Conservation (phyloP, 2,888 invertebrate species). For the Crepidodera aurea region DNA sequence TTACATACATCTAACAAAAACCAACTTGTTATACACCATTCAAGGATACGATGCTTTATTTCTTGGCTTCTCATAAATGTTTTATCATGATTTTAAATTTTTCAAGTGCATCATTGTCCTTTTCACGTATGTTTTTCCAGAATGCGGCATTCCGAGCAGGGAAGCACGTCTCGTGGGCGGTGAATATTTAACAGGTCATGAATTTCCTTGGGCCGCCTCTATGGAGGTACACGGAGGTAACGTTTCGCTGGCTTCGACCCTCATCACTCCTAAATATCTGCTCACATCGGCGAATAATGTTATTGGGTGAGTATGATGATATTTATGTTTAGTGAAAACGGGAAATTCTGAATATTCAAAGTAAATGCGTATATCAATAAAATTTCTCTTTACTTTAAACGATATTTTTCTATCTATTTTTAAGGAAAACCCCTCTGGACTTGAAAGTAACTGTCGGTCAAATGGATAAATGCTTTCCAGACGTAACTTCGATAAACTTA, state of each 20-base stretch:
- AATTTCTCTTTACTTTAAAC: no score
- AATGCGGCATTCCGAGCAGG: constrained; percentile 63
- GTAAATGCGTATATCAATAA: no score
- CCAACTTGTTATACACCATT: neutral
- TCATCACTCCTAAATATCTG: constrained; percentile 68
- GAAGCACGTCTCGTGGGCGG: constrained; percentile 60
- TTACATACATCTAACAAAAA: neutral
- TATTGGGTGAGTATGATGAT: constrained; percentile 58
- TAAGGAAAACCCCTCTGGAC: constrained; percentile 59
- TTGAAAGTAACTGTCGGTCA: constrained; percentile 66
- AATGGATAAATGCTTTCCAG: constrained; percentile 64
- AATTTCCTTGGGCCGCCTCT: constrained; percentile 67
- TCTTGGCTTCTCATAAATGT: constrained; percentile 9
- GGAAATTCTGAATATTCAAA: no score
- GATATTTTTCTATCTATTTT: no score
- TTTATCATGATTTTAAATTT: constrained; percentile 27
- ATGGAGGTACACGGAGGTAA: constrained; percentile 57
- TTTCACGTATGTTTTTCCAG: constrained; percentile 48
- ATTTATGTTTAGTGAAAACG: constrained; percentile 14
- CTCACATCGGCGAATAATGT: constrained; percentile 66
- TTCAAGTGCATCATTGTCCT: constrained; percentile 25
- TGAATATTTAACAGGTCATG: constrained; percentile 62
- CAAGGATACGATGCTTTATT: neutral
- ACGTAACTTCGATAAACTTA: constrained; percentile 63
- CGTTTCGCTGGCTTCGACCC: constrained; percentile 59